Evolutionary conservation across 2,113 vertebrate genomes (phyloP).

Genomic region (Agapornis roseicollis): DNA sequence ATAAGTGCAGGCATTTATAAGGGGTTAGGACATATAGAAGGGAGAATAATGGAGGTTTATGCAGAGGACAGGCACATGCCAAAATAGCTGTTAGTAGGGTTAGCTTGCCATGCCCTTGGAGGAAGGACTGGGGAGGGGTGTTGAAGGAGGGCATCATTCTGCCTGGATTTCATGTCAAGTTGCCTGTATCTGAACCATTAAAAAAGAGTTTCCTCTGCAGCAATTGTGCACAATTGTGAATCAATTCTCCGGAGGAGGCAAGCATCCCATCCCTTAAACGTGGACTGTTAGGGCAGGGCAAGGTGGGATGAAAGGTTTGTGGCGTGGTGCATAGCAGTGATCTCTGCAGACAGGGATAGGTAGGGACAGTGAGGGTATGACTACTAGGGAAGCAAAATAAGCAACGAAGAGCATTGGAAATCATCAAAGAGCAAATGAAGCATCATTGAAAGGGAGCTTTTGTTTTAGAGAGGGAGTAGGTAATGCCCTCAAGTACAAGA

Average conservation of each 20-base stretch:
- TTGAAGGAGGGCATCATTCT: not conserved
- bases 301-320: not conserved
- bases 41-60: not conserved
- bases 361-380: not conserved
- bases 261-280: fast-evolving
- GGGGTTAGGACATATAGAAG: not conserved
- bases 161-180: not conserved
- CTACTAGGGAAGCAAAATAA: not conserved
- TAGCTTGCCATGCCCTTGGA: not conserved
- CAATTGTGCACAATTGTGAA: not conserved
- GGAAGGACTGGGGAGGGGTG: not conserved
- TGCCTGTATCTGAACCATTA: not conserved
- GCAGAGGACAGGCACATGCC: not conserved
- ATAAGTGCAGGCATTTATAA: not conserved
- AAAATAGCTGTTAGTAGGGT: not conserved
- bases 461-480: not conserved
- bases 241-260: not conserved
- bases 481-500: not conserved
- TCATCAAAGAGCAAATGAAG: not conserved
- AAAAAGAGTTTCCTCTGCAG: not conserved
- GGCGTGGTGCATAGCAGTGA: not conserved
- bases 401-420: not conserved
- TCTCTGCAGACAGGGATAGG: not conserved
- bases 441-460: not conserved
- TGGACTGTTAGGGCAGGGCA: fast-evolving